A percentile compares a stretch with the other conserved stretches of the same genome.
Conservation (phyloP, 92 coral and sea anemone genomes). For the Heliopora coerulea region DNA sequence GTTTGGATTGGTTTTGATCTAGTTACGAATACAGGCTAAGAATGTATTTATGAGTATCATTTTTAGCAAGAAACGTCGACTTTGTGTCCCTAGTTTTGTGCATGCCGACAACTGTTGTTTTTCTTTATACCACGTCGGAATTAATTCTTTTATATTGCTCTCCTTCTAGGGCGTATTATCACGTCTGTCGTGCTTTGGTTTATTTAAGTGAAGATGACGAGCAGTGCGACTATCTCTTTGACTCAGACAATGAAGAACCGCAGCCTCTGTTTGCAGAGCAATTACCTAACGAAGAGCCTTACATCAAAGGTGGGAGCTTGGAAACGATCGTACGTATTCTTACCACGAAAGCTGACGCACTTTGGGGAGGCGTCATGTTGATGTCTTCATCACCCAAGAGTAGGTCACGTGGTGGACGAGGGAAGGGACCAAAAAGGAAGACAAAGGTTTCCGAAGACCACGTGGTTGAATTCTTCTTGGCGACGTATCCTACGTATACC, state of each 20-base stretch:
- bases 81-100: no score
- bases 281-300: conserved; percentile 10
- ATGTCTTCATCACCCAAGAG: conserved; percentile 71
- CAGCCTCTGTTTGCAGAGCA: conserved; percentile 8
- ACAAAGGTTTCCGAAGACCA: conserved; percentile 71
- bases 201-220: conserved; percentile 73
- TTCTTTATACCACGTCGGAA: not conserved
- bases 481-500: conserved; percentile 82
- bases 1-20: no score
- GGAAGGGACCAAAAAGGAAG: conserved; percentile 56
- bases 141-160: not conserved
- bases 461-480: conserved; percentile 79
- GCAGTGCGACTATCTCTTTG: conserved; percentile 76
- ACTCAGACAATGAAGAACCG: conserved; percentile 28
- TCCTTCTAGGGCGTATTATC: conserved; percentile 71
- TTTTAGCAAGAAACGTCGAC: no score
- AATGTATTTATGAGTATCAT: no score
- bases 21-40: no score
- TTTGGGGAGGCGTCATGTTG: conserved; percentile 90
- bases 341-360: conserved; percentile 70
- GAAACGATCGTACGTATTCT: conserved; percentile 77
- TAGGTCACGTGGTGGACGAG: conserved; percentile 43
- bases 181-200: conserved; percentile 83
- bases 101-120: no score
- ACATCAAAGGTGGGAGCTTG: conserved; percentile 72